These are phyloP conservation scores for Labroides dimidiatus DNA, from an alignment of 2,797 vertebrate genomes.

Conservation along the genomic window DNA sequence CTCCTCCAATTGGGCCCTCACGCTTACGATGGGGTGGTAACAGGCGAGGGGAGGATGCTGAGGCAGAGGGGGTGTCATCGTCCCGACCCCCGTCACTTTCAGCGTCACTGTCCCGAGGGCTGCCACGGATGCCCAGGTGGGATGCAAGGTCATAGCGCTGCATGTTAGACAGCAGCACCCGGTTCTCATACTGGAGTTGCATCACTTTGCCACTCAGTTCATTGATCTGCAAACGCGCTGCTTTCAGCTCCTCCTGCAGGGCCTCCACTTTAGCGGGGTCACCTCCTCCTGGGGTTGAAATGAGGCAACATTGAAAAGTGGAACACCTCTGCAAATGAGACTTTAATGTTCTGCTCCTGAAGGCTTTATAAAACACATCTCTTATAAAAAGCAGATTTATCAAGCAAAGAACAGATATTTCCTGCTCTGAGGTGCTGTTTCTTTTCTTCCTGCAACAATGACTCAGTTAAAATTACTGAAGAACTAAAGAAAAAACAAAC, in stretches of 20 bases:
- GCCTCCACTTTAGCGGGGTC: slow-evolving; percentile 91
- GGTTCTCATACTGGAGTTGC: slow-evolving; percentile 99
- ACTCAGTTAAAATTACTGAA: background rate
- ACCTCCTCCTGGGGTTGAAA: slow-evolving; percentile 69
- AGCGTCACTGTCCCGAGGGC: slow-evolving; percentile 95
- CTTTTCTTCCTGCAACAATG: slow-evolving; percentile 12
- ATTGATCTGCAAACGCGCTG: slow-evolving; percentile 95
- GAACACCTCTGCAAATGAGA: slow-evolving; percentile 46
- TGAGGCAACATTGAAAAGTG: slow-evolving; percentile 46
- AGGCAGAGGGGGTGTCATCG: slow-evolving; percentile 85
- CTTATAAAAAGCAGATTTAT: slow-evolving; percentile 18
- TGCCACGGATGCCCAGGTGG: slow-evolving; percentile 93
- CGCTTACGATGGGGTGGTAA: slow-evolving; percentile 96
- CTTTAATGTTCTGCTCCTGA: slow-evolving; percentile 25
- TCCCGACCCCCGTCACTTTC: slow-evolving; percentile 96
- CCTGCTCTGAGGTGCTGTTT: background rate
- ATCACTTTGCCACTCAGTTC: slow-evolving; percentile 98
- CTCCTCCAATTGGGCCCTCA: slow-evolving; percentile 96
- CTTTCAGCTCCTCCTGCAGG: slow-evolving; percentile 96
- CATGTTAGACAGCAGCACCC: slow-evolving; percentile 98
- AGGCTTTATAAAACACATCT: slow-evolving; percentile 23
- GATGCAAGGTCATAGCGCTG: slow-evolving; percentile 98
- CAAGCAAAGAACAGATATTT: background rate
- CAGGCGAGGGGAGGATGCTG: slow-evolving; percentile 84
- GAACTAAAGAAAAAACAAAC: slow-evolving; percentile 47